Evolutionary conservation across 2,797 vertebrate species (phyloP), one percentile per base, ranked within the genome.

Genomic region (Cryptoprocta ferox): DNA sequence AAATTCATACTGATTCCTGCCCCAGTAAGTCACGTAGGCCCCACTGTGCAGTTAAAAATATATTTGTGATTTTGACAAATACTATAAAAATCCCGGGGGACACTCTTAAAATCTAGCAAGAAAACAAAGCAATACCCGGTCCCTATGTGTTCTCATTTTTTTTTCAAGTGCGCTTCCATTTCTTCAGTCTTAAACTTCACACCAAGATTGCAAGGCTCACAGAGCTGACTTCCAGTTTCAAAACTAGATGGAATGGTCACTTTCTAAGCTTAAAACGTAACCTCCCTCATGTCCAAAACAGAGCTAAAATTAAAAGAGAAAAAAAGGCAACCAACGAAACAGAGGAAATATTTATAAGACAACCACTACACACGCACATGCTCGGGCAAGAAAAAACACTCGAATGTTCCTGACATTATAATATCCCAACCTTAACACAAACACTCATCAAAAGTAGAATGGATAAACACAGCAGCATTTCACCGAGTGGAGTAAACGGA

Each of bases 211-310:
- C 35, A 1, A 10, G 30, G n/a, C 45, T 82, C 37, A 82, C 35
- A 75, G 24, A 95, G 35, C 32, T 48, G 39, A 39, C 48, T 87
- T 48, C 68, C 16, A 37, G 4, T 66, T 86, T 91, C 15, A 68
- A 61, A 91, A 86, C 48, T 39, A 65, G 15, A 75, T 48, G 50
- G 19, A 48, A 45, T 0, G 1, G 61, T 39, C 48, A 76, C 24
- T 76, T 86, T 42, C 37, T 35, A 91, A 94, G 94, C 82, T 81
- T 86, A 81, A 48, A 88, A 92, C 2, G 30, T 37, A 80, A 87
- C 48, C 59, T 91, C 53, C 78, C 65, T 75, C 32, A 56, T 13
- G 45, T 59, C 73, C 56, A 48, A 73, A 85, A 45, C 45, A 80
- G 7, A 85, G 73, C 32, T 86, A 65, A 71, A 89, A 70, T 84